Evolutionary conservation across 2,888 invertebrate genomes (phyloP).

Genomic region (Muschampia plurimacula): DNA sequence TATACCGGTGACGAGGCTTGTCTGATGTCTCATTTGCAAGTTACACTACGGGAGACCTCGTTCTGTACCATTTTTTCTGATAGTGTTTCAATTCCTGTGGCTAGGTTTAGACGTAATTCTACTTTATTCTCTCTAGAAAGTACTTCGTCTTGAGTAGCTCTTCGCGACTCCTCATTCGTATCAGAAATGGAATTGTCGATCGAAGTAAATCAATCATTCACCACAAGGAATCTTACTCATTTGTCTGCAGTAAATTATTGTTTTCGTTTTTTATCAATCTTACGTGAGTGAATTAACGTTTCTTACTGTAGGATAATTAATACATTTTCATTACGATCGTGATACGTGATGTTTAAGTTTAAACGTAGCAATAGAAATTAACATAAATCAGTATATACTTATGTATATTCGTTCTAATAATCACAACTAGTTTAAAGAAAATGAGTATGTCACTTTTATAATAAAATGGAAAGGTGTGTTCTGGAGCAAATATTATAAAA

Average conservation of each 20-base stretch:
- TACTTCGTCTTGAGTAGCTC: not conserved
- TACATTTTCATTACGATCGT: not conserved
- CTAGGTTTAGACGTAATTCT: not conserved
- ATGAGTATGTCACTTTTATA: not conserved
- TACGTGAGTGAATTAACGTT: conserved; percentile 8
- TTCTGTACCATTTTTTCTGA: conserved; percentile 27
- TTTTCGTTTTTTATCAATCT: conserved; percentile 1
- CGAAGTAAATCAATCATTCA: not conserved
- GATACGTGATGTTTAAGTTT: not conserved
- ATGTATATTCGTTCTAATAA: no score
- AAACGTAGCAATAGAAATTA: not conserved
- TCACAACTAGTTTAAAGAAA: not conserved
- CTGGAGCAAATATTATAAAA: no score
- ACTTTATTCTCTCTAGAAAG: not conserved
- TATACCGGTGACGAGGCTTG: conserved; percentile 46
- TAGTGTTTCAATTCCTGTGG: conserved; percentile 22
- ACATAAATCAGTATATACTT: not conserved
- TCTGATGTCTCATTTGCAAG: conserved; percentile 52
- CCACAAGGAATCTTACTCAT: not conserved
- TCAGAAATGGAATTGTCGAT: not conserved
- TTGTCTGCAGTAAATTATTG: conserved; percentile 19
- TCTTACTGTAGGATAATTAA: not conserved
- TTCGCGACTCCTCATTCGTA: not conserved
- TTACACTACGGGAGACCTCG: conserved; percentile 22
- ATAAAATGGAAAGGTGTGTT: no score